phyloP scores from a whole-genome alignment of 2,888 invertebrate species.

The Neocrepidodera transversa region DNA sequence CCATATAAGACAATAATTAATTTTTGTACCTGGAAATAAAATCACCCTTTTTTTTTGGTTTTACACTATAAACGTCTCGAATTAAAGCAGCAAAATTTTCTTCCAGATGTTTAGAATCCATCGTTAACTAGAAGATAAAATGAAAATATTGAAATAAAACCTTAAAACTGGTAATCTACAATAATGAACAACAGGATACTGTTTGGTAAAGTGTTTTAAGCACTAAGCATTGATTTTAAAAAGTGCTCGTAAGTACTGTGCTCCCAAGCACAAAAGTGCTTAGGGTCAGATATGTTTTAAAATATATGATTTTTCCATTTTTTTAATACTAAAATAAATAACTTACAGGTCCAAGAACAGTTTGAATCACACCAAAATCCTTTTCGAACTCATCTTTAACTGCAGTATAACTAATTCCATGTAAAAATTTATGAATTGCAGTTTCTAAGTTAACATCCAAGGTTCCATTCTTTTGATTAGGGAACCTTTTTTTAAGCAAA shows the following conservation, averaged over 20 bases:
- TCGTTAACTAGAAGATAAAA: slow-evolving; percentile 68
- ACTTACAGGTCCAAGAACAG: slow-evolving; percentile 75
- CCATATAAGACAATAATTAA: not conserved
- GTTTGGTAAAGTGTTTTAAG: too few relatives aligned
- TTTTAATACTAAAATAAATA: not conserved
- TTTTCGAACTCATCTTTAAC: slow-evolving; percentile 72
- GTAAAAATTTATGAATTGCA: slow-evolving; percentile 70
- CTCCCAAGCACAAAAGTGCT: too few relatives aligned
- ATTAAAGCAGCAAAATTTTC: slow-evolving; percentile 75
- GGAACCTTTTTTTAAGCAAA: slow-evolving; percentile 79
- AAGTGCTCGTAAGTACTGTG: too few relatives aligned
- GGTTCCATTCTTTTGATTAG: slow-evolving; percentile 72
- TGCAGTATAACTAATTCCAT: slow-evolving; percentile 75
- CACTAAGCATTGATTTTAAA: too few relatives aligned
- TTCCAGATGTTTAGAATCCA: slow-evolving; percentile 74
- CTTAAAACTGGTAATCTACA: too few relatives aligned
- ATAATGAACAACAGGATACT: too few relatives aligned
- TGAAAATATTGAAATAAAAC: not conserved
- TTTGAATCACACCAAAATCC: slow-evolving; percentile 73
- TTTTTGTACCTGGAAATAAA: slow-evolving; percentile 72
- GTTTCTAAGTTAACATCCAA: slow-evolving; percentile 69
- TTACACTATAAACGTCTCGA: slow-evolving; percentile 68
- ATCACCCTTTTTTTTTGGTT: slow-evolving; percentile 72
- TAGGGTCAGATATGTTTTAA: too few relatives aligned
- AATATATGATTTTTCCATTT: too few relatives aligned